These are phyloP conservation scores for Lypha dubia DNA, from an alignment of 2,888 invertebrate species.

Conservation along the genomic window DNA sequence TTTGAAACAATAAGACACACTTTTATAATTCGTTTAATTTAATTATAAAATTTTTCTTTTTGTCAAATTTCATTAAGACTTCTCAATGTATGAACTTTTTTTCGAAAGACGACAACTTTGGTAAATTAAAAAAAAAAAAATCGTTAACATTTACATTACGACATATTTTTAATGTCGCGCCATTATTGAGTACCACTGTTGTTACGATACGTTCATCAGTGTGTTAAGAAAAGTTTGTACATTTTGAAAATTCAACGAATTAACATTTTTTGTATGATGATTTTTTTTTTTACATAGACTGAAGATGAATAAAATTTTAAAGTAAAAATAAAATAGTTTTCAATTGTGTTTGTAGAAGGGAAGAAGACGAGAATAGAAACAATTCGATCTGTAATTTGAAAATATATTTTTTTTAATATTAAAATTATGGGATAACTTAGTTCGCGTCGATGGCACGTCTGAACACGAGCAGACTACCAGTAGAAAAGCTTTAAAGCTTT, in stretches of 20 bases:
- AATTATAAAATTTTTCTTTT: conserved; percentile 56
- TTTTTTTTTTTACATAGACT: conserved; percentile 78
- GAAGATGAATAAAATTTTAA: conserved; percentile 78
- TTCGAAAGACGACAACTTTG: conserved; percentile 2
- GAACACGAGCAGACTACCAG: no score
- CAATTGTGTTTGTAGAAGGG: neutral
- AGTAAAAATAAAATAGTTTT: conserved; percentile 65
- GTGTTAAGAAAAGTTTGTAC: conserved; percentile 51
- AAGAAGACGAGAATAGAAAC: no score
- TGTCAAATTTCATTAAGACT: conserved; percentile 61
- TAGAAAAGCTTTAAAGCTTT: no score
- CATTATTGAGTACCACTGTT: conserved; percentile 7
- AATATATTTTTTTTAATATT: no score
- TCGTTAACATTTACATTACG: no score
- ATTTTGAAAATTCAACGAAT: conserved; percentile 70
- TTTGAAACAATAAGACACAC: conserved; percentile 47
- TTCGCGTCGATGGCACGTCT: no score
- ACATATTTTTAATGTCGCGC: conserved; percentile 63
- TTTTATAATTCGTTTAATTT: conserved; percentile 69
- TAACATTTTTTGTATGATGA: conserved; percentile 76
- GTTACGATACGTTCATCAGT: neutral
- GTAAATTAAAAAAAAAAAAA: no score
- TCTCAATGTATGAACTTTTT: conserved; percentile 64
- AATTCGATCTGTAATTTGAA: no score
- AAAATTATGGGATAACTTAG: no score